Evolutionary conservation across 2,888 invertebrate genomes (phyloP).

Genomic region (Gastrophysa polygoni): DNA sequence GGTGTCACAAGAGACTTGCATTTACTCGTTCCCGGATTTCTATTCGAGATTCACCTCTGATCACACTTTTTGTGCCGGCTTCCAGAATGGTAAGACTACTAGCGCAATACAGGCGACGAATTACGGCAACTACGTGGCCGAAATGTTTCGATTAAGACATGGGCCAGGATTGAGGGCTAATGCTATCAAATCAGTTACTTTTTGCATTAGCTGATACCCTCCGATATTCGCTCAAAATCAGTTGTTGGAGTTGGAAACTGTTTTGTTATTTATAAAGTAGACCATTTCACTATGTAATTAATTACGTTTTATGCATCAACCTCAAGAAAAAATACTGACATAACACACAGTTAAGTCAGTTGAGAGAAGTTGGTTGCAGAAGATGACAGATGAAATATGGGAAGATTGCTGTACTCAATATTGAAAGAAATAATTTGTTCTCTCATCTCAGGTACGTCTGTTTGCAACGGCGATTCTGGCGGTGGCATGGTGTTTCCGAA

Average conservation of each 20-base stretch:
- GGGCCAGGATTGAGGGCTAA: neutral
- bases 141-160: neutral
- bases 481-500: constrained; percentile 56
- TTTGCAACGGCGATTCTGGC: constrained; percentile 61
- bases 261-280: too few relatives aligned
- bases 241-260: too few relatives aligned
- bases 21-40: constrained; percentile 67
- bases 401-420: too few relatives aligned
- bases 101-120: neutral
- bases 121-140: constrained; percentile 1
- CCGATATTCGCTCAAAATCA: neutral
- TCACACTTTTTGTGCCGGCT: constrained; percentile 61
- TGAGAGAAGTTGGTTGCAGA: too few relatives aligned
- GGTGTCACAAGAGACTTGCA: constrained; percentile 65
- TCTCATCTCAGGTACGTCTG: constrained; percentile 62
- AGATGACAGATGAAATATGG: too few relatives aligned
- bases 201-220: neutral
- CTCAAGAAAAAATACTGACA: too few relatives aligned
- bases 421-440: too few relatives aligned
- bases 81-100: constrained; percentile 53
- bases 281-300: too few relatives aligned
- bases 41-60: constrained; percentile 65
- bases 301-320: too few relatives aligned
- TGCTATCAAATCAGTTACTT: neutral
- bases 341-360: too few relatives aligned